These are phyloP conservation scores for Hemaris fuciformis DNA, from an alignment of 2,888 invertebrate species.

Conservation along the genomic window DNA sequence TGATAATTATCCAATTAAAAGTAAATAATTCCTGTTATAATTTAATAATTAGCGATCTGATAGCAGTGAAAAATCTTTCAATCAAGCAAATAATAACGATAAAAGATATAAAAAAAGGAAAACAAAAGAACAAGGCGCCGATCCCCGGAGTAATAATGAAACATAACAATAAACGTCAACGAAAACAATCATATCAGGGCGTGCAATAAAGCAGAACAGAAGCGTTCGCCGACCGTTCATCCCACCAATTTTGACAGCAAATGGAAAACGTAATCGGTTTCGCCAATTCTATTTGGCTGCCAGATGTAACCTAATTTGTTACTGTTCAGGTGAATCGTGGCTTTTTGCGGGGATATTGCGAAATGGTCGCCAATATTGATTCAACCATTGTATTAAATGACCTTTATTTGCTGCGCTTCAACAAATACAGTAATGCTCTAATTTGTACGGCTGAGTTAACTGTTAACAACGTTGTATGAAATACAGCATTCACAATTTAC, in stretches of 20 bases:
- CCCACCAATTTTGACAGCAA: slow-evolving; percentile 72
- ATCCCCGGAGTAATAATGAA: slow-evolving; percentile 6
- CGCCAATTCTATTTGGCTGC: slow-evolving; percentile 67
- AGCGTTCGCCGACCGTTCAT: slow-evolving; percentile 30
- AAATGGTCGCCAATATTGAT: slow-evolving; percentile 7
- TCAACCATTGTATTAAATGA: slow-evolving; percentile 1
- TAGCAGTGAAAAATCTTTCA: background rate
- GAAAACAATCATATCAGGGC: slow-evolving; percentile 13
- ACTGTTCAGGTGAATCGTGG: slow-evolving; percentile 49
- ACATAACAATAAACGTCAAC: slow-evolving; percentile 13
- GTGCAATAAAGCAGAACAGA: slow-evolving; percentile 13
- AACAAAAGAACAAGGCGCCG: background rate
- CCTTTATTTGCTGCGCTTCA: background rate
- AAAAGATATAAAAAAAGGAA: background rate
- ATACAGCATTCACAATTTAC: too few relatives aligned
- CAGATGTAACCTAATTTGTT: slow-evolving; percentile 57
- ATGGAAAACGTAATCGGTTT: slow-evolving; percentile 76
- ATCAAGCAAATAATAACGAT: background rate
- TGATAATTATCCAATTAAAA: too few relatives aligned
- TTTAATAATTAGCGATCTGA: background rate
- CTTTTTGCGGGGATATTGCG: slow-evolving; percentile 1
- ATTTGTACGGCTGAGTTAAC: background rate
- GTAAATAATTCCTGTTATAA: too few relatives aligned
- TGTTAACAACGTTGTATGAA: background rate
- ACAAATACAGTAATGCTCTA: background rate